A percentile compares a stretch with the other conserved stretches of the same genome.
Evolutionary conservation across 2,888 invertebrate species (phyloP).

Genomic region (Eugnorisma glareosa): DNA sequence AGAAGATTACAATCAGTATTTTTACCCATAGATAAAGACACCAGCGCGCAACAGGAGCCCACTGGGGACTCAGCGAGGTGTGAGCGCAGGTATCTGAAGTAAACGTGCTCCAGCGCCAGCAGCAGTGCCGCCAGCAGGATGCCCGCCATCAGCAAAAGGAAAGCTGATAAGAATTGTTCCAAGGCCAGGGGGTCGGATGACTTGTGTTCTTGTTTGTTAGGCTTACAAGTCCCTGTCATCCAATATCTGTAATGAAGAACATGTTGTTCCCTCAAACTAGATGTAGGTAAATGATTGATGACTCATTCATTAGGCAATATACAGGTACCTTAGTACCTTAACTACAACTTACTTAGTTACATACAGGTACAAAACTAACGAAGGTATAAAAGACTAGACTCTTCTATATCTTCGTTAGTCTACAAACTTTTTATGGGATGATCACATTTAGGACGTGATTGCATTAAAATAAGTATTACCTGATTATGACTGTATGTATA

Average conservation of each 20-base stretch:
- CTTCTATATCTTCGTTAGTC: background rate
- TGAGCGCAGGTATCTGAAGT: conserved; percentile 97
- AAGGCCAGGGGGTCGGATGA: conserved; percentile 97
- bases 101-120: conserved; percentile 97
- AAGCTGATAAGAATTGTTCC: conserved; percentile 99
- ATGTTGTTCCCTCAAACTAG: conserved; percentile 1
- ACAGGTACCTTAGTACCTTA: background rate
- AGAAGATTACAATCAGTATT: background rate
- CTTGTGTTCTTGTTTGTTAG: conserved; percentile 97
- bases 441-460: background rate
- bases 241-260: conserved; percentile 92
- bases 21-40: conserved; percentile 96
- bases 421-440: background rate
- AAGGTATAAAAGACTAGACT: background rate
- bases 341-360: background rate
- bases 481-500: no score
- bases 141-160: conserved; percentile 98
- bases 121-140: conserved; percentile 97
- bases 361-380: background rate
- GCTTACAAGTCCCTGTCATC: conserved; percentile 99
- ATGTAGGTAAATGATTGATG: background rate
- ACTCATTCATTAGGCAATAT: background rate
- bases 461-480: background rate
- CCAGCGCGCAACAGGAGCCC: conserved; percentile 97
- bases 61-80: conserved; percentile 96